Base-by-base conservation (phyloP, 1,140 invertebrate genomes). In the Lucilia sericata region DNA sequence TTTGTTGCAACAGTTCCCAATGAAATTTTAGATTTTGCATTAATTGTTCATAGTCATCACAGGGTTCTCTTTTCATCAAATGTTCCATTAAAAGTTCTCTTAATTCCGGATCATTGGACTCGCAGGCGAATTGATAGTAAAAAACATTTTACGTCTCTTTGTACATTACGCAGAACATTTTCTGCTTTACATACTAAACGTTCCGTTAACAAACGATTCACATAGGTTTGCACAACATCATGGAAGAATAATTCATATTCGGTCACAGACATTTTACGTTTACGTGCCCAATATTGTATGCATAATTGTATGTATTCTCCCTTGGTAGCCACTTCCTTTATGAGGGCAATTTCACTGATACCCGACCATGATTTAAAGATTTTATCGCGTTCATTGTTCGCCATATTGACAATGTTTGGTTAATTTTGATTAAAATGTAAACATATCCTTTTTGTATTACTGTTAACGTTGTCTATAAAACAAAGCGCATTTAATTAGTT, bases 291-390 rank as follows among this genome's bases (percentile, higher is more conserved):
- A 83, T 85, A 91, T 34, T 88, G 87, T 83, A 91, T 84, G 83
- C 88, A 90, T 1, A 89, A 85, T 19, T 88, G 88, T 10, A 91
- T 89, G 85, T 90, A 85, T 25, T 90, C 89, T 17, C 90, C 90
- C 81, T 91, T 91, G 60, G 90, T 91, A 82, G 90, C 90, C 34
- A 91, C 90, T 60, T 91, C 90, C 83, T 90, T 90, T 47, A 91
- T 91, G 13, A 91, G 86, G 25, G 86, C 83, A 47, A 88, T 85
- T 74, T 91, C 89, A 82, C 88, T 88, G 70, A 90, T 88, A 10
- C 87, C 88, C 2, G 85, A 86, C 89, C 89, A 90, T 74, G 86
- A 88, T 75, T 89, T 90, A 75, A 88, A 87, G 19, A 90, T 87
- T 82, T 90, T 90, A 74, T 90, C 88, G 10, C 88, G 87, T 60